These are phyloP conservation scores for Oryzias sinensis DNA, from an alignment of 2,797 vertebrate genomes.

Conservation along the genomic window DNA sequence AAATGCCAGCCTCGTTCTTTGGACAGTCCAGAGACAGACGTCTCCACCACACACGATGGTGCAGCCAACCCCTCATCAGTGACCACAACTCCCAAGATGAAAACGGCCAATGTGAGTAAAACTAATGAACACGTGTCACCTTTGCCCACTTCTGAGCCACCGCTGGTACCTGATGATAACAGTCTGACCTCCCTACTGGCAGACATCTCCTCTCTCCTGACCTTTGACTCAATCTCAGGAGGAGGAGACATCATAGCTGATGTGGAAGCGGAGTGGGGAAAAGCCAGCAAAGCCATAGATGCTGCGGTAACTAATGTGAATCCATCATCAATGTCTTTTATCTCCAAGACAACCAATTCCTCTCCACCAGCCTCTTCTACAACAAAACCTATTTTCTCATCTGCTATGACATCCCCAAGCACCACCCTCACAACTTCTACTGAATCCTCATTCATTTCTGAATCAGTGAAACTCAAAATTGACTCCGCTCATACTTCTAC, in stretches of 20 bases:
- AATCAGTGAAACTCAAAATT: constrained; percentile 44
- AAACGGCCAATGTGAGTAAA: constrained; percentile 40
- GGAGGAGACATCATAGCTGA: constrained; percentile 95
- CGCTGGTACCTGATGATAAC: constrained; percentile 83
- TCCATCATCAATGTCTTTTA: constrained; percentile 33
- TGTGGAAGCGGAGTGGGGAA: constrained; percentile 89
- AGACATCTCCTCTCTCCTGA: constrained; percentile 97
- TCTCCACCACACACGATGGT: constrained; percentile 43
- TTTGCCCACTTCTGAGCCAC: constrained; percentile 77
- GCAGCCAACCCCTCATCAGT: constrained; percentile 46
- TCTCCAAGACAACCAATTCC: constrained; percentile 52
- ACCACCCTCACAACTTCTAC: constrained; percentile 40
- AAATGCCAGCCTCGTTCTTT: constrained; percentile 63
- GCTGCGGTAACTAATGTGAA: constrained; percentile 52
- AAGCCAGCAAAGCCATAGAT: constrained; percentile 66
- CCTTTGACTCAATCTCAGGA: constrained; percentile 95
- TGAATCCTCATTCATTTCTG: constrained; percentile 52
- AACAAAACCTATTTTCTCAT: constrained; percentile 37
- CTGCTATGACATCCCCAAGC: constrained; percentile 37
- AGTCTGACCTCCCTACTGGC: constrained; percentile 90
- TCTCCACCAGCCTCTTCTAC: constrained; percentile 25
- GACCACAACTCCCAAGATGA: constrained; percentile 19
- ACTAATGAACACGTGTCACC: constrained; percentile 52
- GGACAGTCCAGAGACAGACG: constrained; percentile 57
- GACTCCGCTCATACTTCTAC: constrained; percentile 19